These are phyloP conservation scores for Alviniconcha marisindica DNA, from an alignment of 1,140 invertebrate genomes.

Conservation along the genomic window DNA sequence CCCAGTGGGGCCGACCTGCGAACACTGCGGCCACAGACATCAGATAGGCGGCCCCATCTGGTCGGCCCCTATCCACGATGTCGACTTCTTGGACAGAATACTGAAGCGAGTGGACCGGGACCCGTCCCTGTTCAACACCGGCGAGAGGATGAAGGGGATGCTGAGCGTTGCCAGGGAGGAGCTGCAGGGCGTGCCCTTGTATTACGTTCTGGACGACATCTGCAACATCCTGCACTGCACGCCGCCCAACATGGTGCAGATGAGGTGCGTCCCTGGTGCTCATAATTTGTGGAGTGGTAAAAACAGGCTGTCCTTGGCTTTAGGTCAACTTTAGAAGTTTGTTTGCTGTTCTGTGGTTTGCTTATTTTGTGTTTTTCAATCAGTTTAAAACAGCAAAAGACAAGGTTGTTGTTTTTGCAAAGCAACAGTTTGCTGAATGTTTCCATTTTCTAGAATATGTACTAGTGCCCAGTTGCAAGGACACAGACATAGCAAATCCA, in stretches of 20 bases:
- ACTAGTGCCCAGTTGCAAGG: too few species aligned
- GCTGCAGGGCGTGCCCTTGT: constrained; percentile 89
- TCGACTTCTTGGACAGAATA: constrained; percentile 85
- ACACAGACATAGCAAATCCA: too few species aligned
- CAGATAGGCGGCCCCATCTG: constrained; percentile 96
- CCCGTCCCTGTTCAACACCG: constrained; percentile 78
- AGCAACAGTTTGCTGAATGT: too few species aligned
- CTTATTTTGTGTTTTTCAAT: constrained; percentile 82
- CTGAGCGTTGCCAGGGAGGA: constrained; percentile 82
- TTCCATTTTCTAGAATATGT: too few species aligned
- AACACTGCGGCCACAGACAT: constrained; percentile 85
- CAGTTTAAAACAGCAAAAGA: constrained; percentile 79
- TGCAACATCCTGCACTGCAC: constrained; percentile 81
- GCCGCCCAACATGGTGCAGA: constrained; percentile 78
- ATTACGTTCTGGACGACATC: constrained; percentile 85
- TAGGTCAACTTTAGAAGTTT: too few species aligned
- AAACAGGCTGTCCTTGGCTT: too few species aligned
- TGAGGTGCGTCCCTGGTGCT: constrained; percentile 78
- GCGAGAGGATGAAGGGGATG: constrained; percentile 84
- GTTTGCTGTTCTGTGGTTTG: background rate
- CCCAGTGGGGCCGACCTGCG: constrained; percentile 82
- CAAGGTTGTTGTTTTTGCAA: too few species aligned
- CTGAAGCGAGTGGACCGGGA: constrained; percentile 80
- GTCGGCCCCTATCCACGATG: constrained; percentile 89
- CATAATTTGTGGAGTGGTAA: too few species aligned